A percentile compares a stretch with the other conserved stretches of the same genome.
Conservation (phyloP, 2,888 invertebrate genomes). For the Andrena bucephala region DNA sequence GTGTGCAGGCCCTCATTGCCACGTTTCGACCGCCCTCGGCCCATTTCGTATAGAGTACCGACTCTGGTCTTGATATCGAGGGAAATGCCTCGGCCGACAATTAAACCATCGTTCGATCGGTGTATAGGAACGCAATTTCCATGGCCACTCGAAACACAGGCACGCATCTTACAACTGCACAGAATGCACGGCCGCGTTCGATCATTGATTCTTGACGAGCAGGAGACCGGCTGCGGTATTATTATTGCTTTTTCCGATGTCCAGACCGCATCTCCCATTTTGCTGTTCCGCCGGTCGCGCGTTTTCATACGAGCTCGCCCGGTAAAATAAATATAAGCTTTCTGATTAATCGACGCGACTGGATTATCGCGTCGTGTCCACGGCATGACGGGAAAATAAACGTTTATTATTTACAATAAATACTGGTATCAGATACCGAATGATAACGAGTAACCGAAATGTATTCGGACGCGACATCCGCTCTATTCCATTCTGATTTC, state of each 20-base stretch:
- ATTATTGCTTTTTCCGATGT: conserved; percentile 26
- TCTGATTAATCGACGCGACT: neutral
- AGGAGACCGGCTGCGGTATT: conserved; percentile 18
- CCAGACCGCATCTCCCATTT: neutral
- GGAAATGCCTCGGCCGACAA: conserved; percentile 43
- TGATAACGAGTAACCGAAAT: conserved; percentile 52
- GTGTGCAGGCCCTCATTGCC: neutral
- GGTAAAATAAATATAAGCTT: neutral
- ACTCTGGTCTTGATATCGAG: conserved; percentile 41
- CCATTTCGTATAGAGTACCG: conserved; percentile 30
- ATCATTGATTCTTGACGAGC: conserved; percentile 31
- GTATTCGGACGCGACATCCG: conserved; percentile 26
- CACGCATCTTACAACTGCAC: conserved; percentile 18
- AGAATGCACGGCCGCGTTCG: neutral
- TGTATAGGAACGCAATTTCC: conserved; percentile 52
- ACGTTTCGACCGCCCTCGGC: conserved; percentile 7
- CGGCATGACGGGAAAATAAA: conserved; percentile 10
- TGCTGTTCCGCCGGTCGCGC: neutral
- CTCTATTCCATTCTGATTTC: conserved; percentile 52
- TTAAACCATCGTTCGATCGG: conserved; percentile 46
- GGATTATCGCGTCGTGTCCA: conserved; percentile 12
- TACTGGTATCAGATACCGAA: conserved; percentile 39
- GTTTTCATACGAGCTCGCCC: neutral
- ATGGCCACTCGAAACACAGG: conserved; percentile 37
- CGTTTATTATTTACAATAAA: conserved; percentile 57